These are phyloP conservation scores for Eupithecia vulgata DNA, from an alignment of 2,888 invertebrate species.

Conservation along the genomic window DNA sequence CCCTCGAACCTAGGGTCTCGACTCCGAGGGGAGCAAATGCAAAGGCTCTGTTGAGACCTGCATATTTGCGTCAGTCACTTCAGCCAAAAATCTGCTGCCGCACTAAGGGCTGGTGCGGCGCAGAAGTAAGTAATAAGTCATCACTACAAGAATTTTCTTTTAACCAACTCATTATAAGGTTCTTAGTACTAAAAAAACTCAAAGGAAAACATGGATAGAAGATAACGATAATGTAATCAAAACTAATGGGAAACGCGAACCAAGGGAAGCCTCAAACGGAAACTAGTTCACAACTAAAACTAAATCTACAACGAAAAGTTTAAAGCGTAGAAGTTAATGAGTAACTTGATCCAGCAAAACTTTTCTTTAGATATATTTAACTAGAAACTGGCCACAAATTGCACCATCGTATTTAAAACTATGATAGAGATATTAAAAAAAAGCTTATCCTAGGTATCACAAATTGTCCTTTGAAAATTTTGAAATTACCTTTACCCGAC, in stretches of 20 bases:
- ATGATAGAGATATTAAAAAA: too few relatives aligned
- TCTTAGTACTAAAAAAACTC: background rate
- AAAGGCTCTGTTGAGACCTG: too few relatives aligned
- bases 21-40: too few relatives aligned
- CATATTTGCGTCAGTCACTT: too few relatives aligned
- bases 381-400: background rate
- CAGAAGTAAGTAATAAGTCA: background rate
- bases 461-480: too few relatives aligned
- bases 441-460: too few relatives aligned
- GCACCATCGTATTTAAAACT: too few relatives aligned
- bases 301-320: background rate
- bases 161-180: background rate
- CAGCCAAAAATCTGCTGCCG: too few relatives aligned
- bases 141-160: background rate
- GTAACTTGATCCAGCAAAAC: background rate
- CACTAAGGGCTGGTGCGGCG: too few relatives aligned
- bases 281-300: background rate
- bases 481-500: too few relatives aligned
- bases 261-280: background rate
- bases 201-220: background rate
- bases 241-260: background rate
- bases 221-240: background rate
- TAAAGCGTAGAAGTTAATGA: background rate
- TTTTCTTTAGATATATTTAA: background rate
- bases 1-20: too few relatives aligned